These are phyloP conservation scores for Ypsolopha sequella DNA, from an alignment of 2,888 invertebrate genomes.

Conservation along the genomic window DNA sequence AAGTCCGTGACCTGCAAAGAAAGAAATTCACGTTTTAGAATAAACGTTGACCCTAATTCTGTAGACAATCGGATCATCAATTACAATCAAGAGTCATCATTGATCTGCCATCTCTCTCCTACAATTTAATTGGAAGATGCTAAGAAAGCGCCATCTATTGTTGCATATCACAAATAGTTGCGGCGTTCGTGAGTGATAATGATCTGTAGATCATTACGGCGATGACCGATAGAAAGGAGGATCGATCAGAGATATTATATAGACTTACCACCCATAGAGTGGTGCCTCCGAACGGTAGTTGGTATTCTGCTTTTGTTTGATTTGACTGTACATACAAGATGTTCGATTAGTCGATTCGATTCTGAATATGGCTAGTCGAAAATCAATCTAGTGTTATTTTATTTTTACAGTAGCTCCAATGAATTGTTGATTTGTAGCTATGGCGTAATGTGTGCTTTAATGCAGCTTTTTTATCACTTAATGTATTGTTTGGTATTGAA, in stretches of 20 bases:
- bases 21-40: constrained; percentile 41
- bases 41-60: constrained; percentile 51
- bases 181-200: constrained; percentile 55
- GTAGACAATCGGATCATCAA: constrained; percentile 64
- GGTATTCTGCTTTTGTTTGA: constrained; percentile 30
- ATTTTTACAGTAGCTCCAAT: no score
- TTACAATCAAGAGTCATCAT: constrained; percentile 58
- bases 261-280: constrained; percentile 49
- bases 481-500: no score
- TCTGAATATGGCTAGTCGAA: neutral
- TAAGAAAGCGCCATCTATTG: constrained; percentile 64
- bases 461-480: no score
- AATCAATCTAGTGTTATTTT: no score
- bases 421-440: no score
- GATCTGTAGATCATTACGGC: constrained; percentile 33
- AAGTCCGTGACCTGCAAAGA: constrained; percentile 34
- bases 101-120: constrained; percentile 34
- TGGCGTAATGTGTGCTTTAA: no score
- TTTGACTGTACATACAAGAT: constrained; percentile 10
- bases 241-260: constrained; percentile 31
- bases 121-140: constrained; percentile 59
- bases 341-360: neutral
- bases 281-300: constrained; percentile 54
- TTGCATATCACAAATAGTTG: constrained; percentile 64
- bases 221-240: constrained; percentile 43